Percentiles rank a stretch among this genome's conserved stretches.
These are phyloP conservation scores for Portunus trituberculatus DNA, from an alignment of 1,140 invertebrate genomes.

Conservation along the genomic window DNA sequence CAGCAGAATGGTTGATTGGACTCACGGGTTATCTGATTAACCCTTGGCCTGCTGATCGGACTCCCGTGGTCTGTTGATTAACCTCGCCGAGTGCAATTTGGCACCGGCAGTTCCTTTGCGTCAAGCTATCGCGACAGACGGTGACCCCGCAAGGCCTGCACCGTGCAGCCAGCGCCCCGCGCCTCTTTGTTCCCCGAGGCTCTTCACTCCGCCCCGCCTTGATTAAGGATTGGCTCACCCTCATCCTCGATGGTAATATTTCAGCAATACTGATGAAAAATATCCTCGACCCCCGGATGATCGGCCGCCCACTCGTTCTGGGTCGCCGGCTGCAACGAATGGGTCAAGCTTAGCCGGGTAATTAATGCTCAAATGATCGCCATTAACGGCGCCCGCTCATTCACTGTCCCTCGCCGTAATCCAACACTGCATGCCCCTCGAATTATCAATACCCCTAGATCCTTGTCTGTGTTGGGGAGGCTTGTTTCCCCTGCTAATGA, in stretches of 20 bases:
- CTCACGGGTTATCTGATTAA: slow-evolving; percentile 53
- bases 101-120: slow-evolving; percentile 29
- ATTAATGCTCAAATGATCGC: slow-evolving; percentile 61
- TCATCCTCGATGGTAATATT: slow-evolving; percentile 36
- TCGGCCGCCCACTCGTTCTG: neutral
- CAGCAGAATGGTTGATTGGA: slow-evolving; percentile 50
- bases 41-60: slow-evolving; percentile 52
- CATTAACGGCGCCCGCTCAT: slow-evolving; percentile 13
- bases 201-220: neutral
- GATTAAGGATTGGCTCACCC: slow-evolving; percentile 11
- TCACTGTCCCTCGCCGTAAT: neutral
- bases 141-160: neutral
- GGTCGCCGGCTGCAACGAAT: slow-evolving; percentile 42
- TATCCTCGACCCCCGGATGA: slow-evolving; percentile 17
- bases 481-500: neutral
- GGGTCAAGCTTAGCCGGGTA: slow-evolving; percentile 37
- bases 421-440: neutral
- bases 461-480: neutral
- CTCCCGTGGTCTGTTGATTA: slow-evolving; percentile 59
- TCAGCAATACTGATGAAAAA: slow-evolving; percentile 35
- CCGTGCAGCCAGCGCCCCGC: neutral
- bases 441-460: neutral
- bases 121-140: slow-evolving; percentile 36
- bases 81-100: slow-evolving; percentile 50
- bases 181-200: neutral